Base-by-base conservation (phyloP, 2,113 vertebrate species). In the Caloenas nicobarica region DNA sequence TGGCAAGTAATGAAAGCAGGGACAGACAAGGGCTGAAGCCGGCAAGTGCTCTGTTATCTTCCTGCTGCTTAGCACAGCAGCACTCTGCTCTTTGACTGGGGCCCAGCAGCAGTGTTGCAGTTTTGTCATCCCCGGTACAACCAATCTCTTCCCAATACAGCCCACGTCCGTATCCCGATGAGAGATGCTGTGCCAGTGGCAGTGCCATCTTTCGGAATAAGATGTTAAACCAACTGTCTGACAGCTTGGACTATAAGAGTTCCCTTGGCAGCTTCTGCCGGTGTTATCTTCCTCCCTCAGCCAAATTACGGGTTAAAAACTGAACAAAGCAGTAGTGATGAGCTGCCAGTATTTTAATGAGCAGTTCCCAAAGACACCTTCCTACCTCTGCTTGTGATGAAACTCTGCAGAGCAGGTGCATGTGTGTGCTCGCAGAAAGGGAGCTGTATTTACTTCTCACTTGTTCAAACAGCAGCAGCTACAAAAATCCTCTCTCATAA, bases 381-480 rank as follows among this genome's bases (percentile, higher is more conserved):
- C 51, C 71, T 66, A 14, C 53, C 95, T 61, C 62, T 83, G 84
- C 84, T 69, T 25, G 94, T 10, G 81, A 33, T 71, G 84, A 28
- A 81, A 46, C 69, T 33, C 53, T 1, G 6, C 48, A 22, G 72
- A 68, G 82, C 92, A 95, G 92, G 88, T 89, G 95, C 93, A 31
- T 7, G 5, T 12, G 54, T 5, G 77, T 22, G 76, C 87, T 69
- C 78, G 9, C 84, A 42, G 72, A 21, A 13, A 86, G 48, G 53
- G 72, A 91, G 73, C 64, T 84, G 13, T 94, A 50, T 95, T 96
- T 91, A 73, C 92, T 79, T 9, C 72, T 10, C 21, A 0, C 86
- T 88, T 95, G 95, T 95, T 96, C 95, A 92, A 96, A 97, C 91
- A 95, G 77, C 95, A 26, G 91, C 93, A 28, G 86, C 40, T 31